Percentiles rank a stretch among this genome's conserved stretches.
These are phyloP conservation scores for Aleadryas rufinucha DNA, from an alignment of 2,113 vertebrate species.

Conservation along the genomic window DNA sequence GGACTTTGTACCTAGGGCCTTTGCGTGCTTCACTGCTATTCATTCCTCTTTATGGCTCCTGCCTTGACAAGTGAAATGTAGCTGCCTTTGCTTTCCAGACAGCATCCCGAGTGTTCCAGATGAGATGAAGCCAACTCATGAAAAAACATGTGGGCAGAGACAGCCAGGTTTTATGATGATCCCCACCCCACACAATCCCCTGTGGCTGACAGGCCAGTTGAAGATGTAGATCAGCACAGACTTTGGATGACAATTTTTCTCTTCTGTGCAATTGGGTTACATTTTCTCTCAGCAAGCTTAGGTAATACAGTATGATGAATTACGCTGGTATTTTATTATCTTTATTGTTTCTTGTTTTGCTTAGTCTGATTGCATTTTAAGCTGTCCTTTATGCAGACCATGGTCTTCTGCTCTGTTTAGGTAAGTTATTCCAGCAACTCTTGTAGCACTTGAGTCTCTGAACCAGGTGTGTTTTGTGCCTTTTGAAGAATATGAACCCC, in stretches of 20 bases:
- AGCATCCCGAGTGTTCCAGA: background rate
- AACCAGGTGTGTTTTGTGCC: background rate
- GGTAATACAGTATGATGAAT: background rate
- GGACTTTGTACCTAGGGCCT: background rate
- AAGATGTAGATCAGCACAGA: background rate
- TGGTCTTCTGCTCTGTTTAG: background rate
- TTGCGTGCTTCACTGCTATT: constrained; percentile 17
- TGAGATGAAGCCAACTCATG: constrained; percentile 16
- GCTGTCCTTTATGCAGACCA: background rate
- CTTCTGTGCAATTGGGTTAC: background rate
- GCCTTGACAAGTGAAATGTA: constrained; percentile 38
- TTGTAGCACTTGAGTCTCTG: background rate
- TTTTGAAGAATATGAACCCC: background rate
- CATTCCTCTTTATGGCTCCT: constrained; percentile 6
- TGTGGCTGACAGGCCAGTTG: background rate
- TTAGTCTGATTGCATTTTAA: background rate
- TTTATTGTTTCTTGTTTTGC: background rate
- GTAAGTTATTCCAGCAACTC: background rate
- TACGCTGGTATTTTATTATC: background rate
- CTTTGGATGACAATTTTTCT: background rate
- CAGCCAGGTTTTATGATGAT: background rate
- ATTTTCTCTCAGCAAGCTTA: background rate
- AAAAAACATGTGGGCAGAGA: background rate
- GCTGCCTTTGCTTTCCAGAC: constrained; percentile 33
- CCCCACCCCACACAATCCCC: background rate